Percentiles rank a stretch among this genome's conserved stretches.
phyloP scores from a whole-genome alignment of 2,888 invertebrate species.

The Diarsia dahlii region DNA sequence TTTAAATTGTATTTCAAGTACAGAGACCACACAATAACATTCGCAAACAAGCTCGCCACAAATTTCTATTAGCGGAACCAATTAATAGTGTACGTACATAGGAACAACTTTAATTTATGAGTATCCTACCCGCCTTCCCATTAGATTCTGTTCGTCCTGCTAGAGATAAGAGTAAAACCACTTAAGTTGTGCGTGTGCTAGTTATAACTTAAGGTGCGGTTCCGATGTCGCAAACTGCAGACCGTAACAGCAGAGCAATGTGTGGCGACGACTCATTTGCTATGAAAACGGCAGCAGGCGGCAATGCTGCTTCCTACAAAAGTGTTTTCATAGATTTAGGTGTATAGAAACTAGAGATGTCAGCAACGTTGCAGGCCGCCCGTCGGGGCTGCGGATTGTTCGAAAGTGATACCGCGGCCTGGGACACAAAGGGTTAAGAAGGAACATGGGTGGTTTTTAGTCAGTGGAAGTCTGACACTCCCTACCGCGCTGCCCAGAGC shows the following conservation, averaged over 20 bases:
- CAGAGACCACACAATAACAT: slow-evolving; percentile 1
- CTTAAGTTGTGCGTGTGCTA: slow-evolving; percentile 47
- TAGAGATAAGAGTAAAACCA: slow-evolving; percentile 54
- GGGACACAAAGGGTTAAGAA: too few species aligned
- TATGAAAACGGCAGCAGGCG: not conserved
- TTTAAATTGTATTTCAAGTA: not conserved
- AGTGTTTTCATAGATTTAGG: too few species aligned
- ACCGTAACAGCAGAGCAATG: not conserved
- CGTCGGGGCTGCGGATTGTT: too few species aligned
- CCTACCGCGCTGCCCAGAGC: too few species aligned
- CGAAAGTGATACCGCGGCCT: too few species aligned
- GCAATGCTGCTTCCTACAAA: too few species aligned
- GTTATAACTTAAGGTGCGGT: slow-evolving; percentile 25
- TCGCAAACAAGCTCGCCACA: slow-evolving; percentile 9
- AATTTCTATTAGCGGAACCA: slow-evolving; percentile 19
- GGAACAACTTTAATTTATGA: slow-evolving; percentile 45
- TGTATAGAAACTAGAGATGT: too few species aligned
- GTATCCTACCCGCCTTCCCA: slow-evolving; percentile 35
- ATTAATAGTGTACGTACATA: slow-evolving; percentile 34
- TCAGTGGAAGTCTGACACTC: too few species aligned
- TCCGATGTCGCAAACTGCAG: not conserved
- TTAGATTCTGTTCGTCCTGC: slow-evolving; percentile 43
- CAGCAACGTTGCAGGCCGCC: too few species aligned
- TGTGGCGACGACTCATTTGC: not conserved
- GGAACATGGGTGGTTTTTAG: too few species aligned